Percentiles rank a stretch among this genome's conserved stretches.
Conservation (phyloP, 2,888 invertebrate genomes). For the Archips xylosteana region DNA sequence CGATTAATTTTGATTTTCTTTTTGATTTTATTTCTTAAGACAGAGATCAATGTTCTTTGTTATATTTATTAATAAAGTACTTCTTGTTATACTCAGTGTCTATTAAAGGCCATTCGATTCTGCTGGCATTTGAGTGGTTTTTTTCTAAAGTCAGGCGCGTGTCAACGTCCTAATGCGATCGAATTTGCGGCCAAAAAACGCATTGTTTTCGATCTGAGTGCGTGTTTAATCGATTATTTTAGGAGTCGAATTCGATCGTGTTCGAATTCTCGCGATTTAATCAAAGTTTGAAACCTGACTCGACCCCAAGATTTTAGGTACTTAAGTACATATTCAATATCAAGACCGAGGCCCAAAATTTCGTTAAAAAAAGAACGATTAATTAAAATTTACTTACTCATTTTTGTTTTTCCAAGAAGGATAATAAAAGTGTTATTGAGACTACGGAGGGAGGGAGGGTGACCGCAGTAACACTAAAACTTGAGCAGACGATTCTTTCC, state of each 20-base stretch:
- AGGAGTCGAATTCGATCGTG: conserved; percentile 71
- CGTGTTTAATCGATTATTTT: conserved; percentile 82
- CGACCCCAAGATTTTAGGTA: neutral
- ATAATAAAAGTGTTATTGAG: conserved; percentile 71
- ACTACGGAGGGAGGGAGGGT: conserved; percentile 59
- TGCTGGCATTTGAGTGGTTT: conserved; percentile 44
- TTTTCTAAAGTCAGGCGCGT: conserved; percentile 39
- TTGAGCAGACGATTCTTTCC: conserved; percentile 66
- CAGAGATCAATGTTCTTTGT: conserved; percentile 10
- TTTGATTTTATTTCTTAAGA: conserved; percentile 17
- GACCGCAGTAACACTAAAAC: conserved; percentile 81
- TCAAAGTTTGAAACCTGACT: conserved; percentile 55
- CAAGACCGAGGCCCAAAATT: neutral
- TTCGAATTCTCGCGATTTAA: conserved; percentile 47
- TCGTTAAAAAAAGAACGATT: neutral
- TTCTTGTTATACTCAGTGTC: conserved; percentile 8
- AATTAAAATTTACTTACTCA: neutral
- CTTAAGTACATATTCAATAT: neutral
- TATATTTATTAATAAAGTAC: neutral
- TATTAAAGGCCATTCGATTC: conserved; percentile 14
- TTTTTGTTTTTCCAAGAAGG: conserved; percentile 63
- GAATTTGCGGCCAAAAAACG: conserved; percentile 52
- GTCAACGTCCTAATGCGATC: conserved; percentile 41
- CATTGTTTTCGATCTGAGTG: conserved; percentile 71
- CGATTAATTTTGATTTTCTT: conserved; percentile 26